Base-by-base conservation (phyloP, 2,113 vertebrate genomes). In the Hoplias malabaricus region DNA sequence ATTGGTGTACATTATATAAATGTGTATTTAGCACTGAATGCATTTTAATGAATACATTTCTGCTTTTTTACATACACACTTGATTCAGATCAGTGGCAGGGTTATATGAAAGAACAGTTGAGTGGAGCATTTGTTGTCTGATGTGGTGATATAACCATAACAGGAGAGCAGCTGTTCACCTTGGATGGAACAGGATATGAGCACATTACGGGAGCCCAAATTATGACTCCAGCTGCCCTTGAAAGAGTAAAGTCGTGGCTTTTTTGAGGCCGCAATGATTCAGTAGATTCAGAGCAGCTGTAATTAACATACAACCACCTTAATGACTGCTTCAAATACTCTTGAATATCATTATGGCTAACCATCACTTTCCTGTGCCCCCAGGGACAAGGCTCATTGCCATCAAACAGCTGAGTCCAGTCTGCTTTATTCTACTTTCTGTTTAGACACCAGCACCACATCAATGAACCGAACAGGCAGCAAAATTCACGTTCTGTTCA, bases 241-340 rank as follows among this genome's bases (percentile, higher is more conserved):
- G 48, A 67, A 69, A 42, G 40, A 54, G 43, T 23, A 40, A 68
- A 74, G 59, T 50, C 67, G 54, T 27, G 19, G 40, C 46, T 71
- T 67, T 57, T 38, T 57, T 23, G 16, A 68, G 14, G 63, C 57
- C 27, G 56, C 40, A 31, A 46, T 54, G 67, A 53, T 42, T 79
- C 38, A 66, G 67, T 61, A 36, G 31, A 71, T 61, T 42, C 63
- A 12, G n/a, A 73, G 72, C 25, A 48, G 21, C 27, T 46, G 77
- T 77, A 62, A 80, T 80, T 77, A 80, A 77, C 46, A 40, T 25
- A 25, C 54, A 23, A 1, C 43, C 69, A 21, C 56, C 23, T 73
- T 74, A 63, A 73, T 65, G 31, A 29, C 19, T 19, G 34, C 54
- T 73, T 13, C 12, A 73, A 73, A 46, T 14, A 38, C 63, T 53